A percentile compares a stretch with the other conserved stretches of the same genome.
These are phyloP conservation scores for Ctenosaura bakeri DNA, from an alignment of 2,797 vertebrate genomes.

Conservation along the genomic window DNA sequence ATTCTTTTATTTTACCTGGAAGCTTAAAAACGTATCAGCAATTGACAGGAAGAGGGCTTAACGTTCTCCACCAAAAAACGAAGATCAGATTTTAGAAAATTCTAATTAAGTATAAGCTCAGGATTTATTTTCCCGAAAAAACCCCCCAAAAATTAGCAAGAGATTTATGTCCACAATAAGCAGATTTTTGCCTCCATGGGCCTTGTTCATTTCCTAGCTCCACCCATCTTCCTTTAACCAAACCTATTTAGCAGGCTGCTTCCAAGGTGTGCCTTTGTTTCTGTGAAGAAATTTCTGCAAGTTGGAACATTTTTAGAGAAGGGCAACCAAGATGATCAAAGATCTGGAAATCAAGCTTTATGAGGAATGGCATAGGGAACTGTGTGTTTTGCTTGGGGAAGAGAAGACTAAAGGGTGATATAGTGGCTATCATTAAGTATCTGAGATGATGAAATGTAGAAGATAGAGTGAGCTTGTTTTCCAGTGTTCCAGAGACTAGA, in stretches of 20 bases:
- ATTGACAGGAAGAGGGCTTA: background rate
- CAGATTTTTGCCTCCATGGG: background rate
- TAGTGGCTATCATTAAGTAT: no score
- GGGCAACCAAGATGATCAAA: no score
- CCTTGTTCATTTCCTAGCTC: background rate
- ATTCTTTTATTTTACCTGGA: slow-evolving; percentile 10
- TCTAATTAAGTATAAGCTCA: background rate
- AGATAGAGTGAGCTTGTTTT: no score
- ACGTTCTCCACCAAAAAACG: background rate
- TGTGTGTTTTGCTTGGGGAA: no score
- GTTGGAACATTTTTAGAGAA: no score
- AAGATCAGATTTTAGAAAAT: background rate
- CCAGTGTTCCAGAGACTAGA: no score
- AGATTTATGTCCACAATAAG: background rate
- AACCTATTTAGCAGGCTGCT: background rate
- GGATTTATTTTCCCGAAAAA: background rate
- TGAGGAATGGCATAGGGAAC: no score
- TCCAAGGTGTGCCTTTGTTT: background rate
- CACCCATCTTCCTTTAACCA: background rate
- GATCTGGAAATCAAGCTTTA: no score
- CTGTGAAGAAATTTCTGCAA: background rate
- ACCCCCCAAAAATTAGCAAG: background rate
- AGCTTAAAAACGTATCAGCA: background rate
- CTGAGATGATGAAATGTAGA: no score
- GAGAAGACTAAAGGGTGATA: no score